phyloP scores from a whole-genome alignment of 1,140 invertebrate species.

The Drosophila subpulchrella region DNA sequence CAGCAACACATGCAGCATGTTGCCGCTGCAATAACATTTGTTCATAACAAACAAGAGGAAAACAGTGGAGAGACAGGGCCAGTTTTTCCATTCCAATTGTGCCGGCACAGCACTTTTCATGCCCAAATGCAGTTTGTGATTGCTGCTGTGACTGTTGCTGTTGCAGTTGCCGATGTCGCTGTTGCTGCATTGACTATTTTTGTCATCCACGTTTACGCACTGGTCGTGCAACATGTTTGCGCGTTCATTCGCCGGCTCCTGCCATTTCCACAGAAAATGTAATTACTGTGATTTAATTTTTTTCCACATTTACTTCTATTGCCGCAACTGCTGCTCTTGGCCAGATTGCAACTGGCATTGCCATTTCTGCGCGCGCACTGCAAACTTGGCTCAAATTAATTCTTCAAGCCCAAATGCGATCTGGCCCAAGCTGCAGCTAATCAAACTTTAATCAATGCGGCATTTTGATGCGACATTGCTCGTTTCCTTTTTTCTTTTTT shows the following conservation, averaged over 20 bases:
- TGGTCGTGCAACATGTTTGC: conserved; percentile 67
- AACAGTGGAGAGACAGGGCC: conserved; percentile 47
- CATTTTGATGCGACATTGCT: conserved; percentile 71
- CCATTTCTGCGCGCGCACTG: conserved; percentile 58
- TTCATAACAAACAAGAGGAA: conserved; percentile 53
- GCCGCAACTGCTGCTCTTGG: conserved; percentile 14
- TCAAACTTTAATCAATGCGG: conserved; percentile 77
- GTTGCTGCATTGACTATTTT: conserved; percentile 60
- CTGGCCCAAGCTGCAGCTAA: conserved; percentile 56
- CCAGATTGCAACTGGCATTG: conserved; percentile 23
- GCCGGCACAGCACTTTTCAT: conserved; percentile 73
- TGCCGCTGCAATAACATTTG: conserved; percentile 63
- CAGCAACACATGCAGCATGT: conserved; percentile 34
- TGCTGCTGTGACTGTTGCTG: conserved; percentile 27
- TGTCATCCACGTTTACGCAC: conserved; percentile 59
- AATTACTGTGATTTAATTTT: conserved; percentile 69
- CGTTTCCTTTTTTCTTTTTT: conserved; percentile 17
- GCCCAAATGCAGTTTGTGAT: conserved; percentile 69
- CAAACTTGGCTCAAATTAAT: conserved; percentile 71
- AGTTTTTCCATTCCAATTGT: conserved; percentile 74
- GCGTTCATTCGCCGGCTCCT: conserved; percentile 54
- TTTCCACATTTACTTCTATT: conserved; percentile 54
- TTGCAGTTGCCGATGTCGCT: not conserved
- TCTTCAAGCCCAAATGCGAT: conserved; percentile 70
- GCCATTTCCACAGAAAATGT: conserved; percentile 70